Base-by-base conservation (phyloP, 2,113 vertebrate species). In the Henicopernis longicauda region DNA sequence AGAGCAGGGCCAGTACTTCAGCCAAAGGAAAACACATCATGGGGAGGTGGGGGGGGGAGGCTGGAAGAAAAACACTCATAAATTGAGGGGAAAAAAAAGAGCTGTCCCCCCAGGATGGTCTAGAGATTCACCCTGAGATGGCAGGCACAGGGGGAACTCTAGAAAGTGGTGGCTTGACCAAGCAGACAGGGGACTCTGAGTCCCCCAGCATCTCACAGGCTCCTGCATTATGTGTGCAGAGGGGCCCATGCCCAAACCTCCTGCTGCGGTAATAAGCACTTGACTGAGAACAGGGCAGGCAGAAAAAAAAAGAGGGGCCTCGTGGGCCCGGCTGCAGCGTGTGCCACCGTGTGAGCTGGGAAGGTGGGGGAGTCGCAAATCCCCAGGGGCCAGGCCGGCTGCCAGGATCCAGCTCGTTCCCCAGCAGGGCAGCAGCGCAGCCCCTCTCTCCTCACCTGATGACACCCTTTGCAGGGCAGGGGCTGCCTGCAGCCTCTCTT, bases 241-340 rank as follows among this genome's bases (percentile, higher is more conserved):
- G 54, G 55, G 34, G 26, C 77, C 34, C 62, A 58, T 69, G 71
- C 44, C 62, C 79, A 54, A 92, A 76, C 19, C 34, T 69, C 70
- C 66, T 73, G 71, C 71, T 69, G 71, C 0, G 0, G 29, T 32
- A 86, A 72, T 44, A 78, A 85, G 50, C 8, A 3, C 47, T 93
- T 6, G 3, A n/a, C 45, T 32, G 50, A 73, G 82, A 93, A 29
- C 34, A 66, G 58, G 36, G 59, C 82, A 96, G 62, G 73, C 62
- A 85, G 70, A 7, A 7, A 57, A 50, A 49, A 86, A 38, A 47
- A 54, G 54, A 36, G 11, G 34, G 34, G 52, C 44, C 80, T 85
- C 4, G 0, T 38, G 71, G 82, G 29, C 49, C 36, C 0, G 0
- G 66, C 84, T 69, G 84, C 61, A 54, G 82, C 4, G 0, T 77